Evolutionary conservation across 2,797 vertebrate species (phyloP).

Genomic region (Diplodus puntazzo): DNA sequence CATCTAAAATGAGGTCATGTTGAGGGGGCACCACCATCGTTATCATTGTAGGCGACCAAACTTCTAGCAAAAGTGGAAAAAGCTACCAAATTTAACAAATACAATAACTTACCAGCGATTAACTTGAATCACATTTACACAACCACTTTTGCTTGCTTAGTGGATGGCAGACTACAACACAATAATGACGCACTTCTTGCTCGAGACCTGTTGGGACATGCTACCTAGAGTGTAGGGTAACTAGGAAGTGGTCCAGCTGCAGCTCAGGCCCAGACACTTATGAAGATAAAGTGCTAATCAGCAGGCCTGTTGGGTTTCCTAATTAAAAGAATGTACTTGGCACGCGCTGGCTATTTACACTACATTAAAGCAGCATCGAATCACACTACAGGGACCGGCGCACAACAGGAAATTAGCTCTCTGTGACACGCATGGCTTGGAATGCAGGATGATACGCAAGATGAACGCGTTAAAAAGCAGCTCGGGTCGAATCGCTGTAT

Average conservation of each 20-base stretch:
- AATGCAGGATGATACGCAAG: constrained; percentile 7
- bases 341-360: constrained; percentile 59
- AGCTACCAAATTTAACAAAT: constrained; percentile 2
- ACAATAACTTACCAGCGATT: not conserved
- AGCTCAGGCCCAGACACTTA: constrained; percentile 54
- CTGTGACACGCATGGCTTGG: constrained; percentile 15
- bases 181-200: constrained; percentile 40
- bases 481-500: not conserved
- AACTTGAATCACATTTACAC: not conserved
- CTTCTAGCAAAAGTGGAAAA: not conserved
- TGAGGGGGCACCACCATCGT: not conserved
- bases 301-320: constrained; percentile 61
- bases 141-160: not conserved
- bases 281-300: constrained; percentile 72
- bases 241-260: constrained; percentile 50
- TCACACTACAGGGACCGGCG: constrained; percentile 28
- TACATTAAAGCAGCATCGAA: constrained; percentile 61
- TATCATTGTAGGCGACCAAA: not conserved
- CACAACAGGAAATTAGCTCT: constrained; percentile 38
- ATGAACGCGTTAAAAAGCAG: not conserved
- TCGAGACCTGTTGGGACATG: constrained; percentile 55
- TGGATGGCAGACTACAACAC: constrained; percentile 29
- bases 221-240: constrained; percentile 30
- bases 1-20: constrained; percentile 12
- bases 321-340: constrained; percentile 72